Percentiles rank a stretch among this genome's conserved stretches.
These are phyloP conservation scores for Pygoscelis adeliae DNA, from an alignment of 2,113 vertebrate species.

Conservation along the genomic window DNA sequence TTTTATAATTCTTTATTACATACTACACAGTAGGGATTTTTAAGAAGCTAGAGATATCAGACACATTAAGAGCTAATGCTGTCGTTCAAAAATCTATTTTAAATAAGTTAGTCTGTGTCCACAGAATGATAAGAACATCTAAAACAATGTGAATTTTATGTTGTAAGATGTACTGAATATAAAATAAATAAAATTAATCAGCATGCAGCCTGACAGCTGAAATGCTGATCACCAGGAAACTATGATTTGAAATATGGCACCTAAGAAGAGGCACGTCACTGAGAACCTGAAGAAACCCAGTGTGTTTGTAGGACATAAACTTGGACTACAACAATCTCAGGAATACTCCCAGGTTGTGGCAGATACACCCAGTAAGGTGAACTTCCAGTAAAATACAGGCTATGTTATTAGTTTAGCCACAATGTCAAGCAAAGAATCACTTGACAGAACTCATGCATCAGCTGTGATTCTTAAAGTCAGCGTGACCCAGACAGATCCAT, in stretches of 20 bases:
- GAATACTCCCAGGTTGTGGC: not conserved
- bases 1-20: slow-evolving; percentile 49
- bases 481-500: not conserved
- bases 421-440: not conserved
- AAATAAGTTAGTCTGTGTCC: slow-evolving; percentile 25
- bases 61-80: slow-evolving; percentile 43
- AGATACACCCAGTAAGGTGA: not conserved
- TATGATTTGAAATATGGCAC: not conserved
- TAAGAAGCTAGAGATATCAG: slow-evolving; percentile 36
- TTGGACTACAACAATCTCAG: not conserved
- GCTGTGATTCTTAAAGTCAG: not conserved
- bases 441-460: not conserved
- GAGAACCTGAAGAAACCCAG: not conserved
- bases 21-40: slow-evolving; percentile 32
- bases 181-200: slow-evolving; percentile 34
- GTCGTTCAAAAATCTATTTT: slow-evolving; percentile 15
- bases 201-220: not conserved
- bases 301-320: not conserved
- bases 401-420: not conserved
- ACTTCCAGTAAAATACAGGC: not conserved
- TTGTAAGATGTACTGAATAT: not conserved
- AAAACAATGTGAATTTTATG: not conserved
- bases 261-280: not conserved
- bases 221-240: not conserved
- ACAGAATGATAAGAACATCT: slow-evolving; percentile 17